Base-by-base conservation (phyloP, 1,140 invertebrate species). In the Mactra quadrangularis region DNA sequence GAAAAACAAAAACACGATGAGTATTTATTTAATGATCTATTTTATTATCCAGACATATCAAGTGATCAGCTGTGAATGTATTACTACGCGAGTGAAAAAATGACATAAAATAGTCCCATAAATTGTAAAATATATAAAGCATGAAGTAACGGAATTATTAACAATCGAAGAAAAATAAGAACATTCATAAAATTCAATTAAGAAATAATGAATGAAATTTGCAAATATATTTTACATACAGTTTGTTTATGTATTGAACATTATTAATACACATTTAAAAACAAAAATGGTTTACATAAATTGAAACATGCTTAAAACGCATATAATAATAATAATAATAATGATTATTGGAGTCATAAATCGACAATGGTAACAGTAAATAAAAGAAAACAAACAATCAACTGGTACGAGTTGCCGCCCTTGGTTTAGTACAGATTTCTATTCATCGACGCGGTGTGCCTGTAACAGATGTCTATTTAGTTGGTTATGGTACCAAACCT, bases 21-120 rank as follows among this genome's bases (percentile, higher is more conserved):
- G 6, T 7, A 41, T 7, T 41, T 41, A 22, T 55, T 27, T 38
- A 72, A 72, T 72, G 70, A 72, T 52, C 70, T 72, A 72, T 72
- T 72, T 72, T 57, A 55, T 72, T 72, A 55, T 72, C 70, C 70
- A 72, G 70, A 72, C 70, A 41, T 55, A 72, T 72, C 70, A 47
- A 38, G 70, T 72, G 70, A 72, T 72, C 70, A 72, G 70, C 70
- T 57, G 70, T 72, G 70, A 72, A 72, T 72, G 70, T 72, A 72
- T 72, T 72, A 72, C 70, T 72, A 72, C 70, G 70, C 70, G 35
- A 72, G 70, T 72, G 70, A 72, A 72, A 72, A 72, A 72, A 68
- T 57, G 70, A 72, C 47, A 57, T 41, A 41, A 72, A 72, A 55
- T 72, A 57, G 70, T 57, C 35, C 47, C 53, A 45, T 55, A 72